Evolutionary conservation across 2,113 vertebrate species (phyloP).

Genomic region (Callorhinus ursinus): DNA sequence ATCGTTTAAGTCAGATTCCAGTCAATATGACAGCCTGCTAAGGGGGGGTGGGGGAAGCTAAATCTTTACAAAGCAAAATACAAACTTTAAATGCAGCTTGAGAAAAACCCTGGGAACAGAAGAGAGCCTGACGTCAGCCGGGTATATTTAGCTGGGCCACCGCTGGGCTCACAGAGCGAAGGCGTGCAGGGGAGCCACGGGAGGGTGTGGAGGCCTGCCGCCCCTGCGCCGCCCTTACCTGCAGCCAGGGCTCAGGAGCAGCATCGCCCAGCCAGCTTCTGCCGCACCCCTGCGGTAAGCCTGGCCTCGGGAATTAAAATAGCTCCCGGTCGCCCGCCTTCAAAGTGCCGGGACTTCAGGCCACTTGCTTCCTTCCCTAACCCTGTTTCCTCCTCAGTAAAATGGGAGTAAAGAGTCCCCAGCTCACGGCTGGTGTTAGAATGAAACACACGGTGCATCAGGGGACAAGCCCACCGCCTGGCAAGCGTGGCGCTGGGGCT

Average conservation of each 20-base stretch:
- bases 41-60: neutral
- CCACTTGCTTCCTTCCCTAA: neutral
- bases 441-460: rapidly evolving
- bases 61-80: neutral
- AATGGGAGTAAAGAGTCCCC: neutral
- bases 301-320: neutral
- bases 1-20: neutral
- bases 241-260: neutral
- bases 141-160: slow-evolving; percentile 63
- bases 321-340: rapidly evolving
- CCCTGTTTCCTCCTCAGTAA: neutral
- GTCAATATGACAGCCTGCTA: neutral
- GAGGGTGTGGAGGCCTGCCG: rapidly evolving
- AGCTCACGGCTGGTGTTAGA: rapidly evolving
- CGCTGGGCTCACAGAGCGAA: slow-evolving; percentile 25
- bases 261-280: neutral
- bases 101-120: neutral
- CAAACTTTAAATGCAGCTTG: neutral
- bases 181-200: neutral
- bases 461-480: rapidly evolving
- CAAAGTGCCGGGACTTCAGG: neutral
- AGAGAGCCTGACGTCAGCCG: slow-evolving; percentile 21
- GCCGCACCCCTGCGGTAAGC: neutral
- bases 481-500: rapidly evolving
- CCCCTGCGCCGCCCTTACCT: neutral